Evolutionary conservation across 1,140 invertebrate genomes (phyloP).

Genomic region (Zelostemma sp.): DNA sequence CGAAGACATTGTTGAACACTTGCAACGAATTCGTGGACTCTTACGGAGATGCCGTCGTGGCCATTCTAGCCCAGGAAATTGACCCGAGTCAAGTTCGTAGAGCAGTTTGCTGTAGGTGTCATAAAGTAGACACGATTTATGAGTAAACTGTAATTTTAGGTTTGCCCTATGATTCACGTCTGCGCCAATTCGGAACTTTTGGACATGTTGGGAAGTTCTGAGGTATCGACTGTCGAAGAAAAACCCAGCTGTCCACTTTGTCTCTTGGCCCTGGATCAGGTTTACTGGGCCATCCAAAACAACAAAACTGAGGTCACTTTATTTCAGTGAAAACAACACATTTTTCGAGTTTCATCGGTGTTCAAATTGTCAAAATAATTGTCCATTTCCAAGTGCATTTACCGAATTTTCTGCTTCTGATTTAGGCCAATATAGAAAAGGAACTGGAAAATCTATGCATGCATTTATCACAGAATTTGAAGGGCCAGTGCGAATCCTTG

Average conservation of each 20-base stretch:
- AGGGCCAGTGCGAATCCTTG: constrained; percentile 79
- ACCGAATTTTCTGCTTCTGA: too few species aligned
- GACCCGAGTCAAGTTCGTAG: constrained; percentile 79
- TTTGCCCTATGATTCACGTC: constrained; percentile 74
- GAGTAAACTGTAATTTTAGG: constrained; percentile 59
- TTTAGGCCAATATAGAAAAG: constrained; percentile 77
- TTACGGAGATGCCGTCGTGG: constrained; percentile 83
- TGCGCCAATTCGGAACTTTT: constrained; percentile 68
- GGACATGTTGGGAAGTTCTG: constrained; percentile 60
- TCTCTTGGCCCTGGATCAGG: constrained; percentile 81
- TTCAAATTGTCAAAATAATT: neutral
- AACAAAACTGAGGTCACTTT: constrained; percentile 75
- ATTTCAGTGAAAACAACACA: constrained; percentile 10
- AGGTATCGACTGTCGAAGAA: constrained; percentile 70
- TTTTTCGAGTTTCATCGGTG: neutral
- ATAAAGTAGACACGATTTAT: constrained; percentile 5
- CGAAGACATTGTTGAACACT: constrained; percentile 73
- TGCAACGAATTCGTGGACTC: constrained; percentile 82
- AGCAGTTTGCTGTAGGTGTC: neutral
- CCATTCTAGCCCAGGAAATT: constrained; percentile 83
- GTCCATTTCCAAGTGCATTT: too few species aligned
- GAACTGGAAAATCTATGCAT: constrained; percentile 81
- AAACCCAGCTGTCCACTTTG: constrained; percentile 83
- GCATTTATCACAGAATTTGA: constrained; percentile 76
- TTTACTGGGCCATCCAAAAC: constrained; percentile 77